A percentile compares a stretch with the other conserved stretches of the same genome.
Conservation (phyloP, 2,113 vertebrate genomes). For the Pomatostomus ruficeps region DNA sequence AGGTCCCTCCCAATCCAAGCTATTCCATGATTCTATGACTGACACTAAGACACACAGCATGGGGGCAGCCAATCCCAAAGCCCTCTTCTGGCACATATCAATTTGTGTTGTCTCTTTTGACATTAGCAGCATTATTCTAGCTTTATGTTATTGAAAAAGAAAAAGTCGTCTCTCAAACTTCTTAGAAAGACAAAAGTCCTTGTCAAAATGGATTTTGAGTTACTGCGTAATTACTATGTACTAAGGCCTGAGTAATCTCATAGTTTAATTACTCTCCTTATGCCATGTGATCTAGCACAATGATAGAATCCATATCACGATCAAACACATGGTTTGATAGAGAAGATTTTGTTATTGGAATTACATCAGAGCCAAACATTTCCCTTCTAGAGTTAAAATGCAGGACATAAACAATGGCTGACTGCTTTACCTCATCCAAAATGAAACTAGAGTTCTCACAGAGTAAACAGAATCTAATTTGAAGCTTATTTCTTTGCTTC, state of each 20-base stretch:
- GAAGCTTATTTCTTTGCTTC: constrained; percentile 14
- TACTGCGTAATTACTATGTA: neutral
- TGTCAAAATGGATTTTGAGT: neutral
- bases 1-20: neutral
- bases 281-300: neutral
- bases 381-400: neutral
- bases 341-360: neutral
- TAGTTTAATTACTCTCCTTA: neutral
- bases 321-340: neutral
- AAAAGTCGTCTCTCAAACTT: neutral
- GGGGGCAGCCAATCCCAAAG: rapidly evolving
- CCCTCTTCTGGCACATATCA: neutral
- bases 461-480: constrained; percentile 32
- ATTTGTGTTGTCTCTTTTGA: neutral
- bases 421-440: neutral
- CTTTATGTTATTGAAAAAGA: neutral
- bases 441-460: neutral
- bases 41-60: neutral
- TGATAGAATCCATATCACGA: neutral
- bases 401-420: neutral
- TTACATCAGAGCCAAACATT: neutral
- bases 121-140: neutral
- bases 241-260: neutral
- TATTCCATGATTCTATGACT: neutral
- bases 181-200: neutral